Conservation (phyloP, 2,888 invertebrate genomes). For the Drosophila nigricruria region DNA sequence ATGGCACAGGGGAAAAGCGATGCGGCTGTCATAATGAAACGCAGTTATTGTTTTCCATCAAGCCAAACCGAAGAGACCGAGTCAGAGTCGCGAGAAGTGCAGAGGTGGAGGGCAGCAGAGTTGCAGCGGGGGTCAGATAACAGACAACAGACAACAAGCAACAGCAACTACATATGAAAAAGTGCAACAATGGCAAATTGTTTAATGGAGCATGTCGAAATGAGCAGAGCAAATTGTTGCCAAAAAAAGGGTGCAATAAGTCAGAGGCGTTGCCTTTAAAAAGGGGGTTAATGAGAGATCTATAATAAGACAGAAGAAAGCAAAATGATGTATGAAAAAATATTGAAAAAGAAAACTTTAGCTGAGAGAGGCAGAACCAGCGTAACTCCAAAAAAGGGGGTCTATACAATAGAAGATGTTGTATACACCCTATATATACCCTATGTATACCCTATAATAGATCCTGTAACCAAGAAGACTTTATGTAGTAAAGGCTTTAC, state of each 20-base stretch:
- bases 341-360: background rate
- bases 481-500: too few relatives aligned
- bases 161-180: conserved; percentile 26
- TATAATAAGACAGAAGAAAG: background rate
- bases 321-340: background rate
- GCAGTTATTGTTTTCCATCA: conserved; percentile 58
- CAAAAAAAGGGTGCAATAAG: conserved; percentile 59
- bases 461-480: too few relatives aligned
- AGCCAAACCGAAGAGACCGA: conserved; percentile 51
- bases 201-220: conserved; percentile 77
- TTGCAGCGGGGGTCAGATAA: conserved; percentile 14
- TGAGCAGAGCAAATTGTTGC: conserved; percentile 53
- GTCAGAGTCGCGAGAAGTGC: background rate
- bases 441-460: too few relatives aligned
- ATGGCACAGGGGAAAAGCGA: conserved; percentile 22
- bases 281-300: background rate
- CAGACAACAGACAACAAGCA: conserved; percentile 8
- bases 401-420: background rate
- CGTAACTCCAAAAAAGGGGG: too few relatives aligned
- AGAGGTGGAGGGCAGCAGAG: conserved; percentile 4
- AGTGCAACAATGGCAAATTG: conserved; percentile 77
- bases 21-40: conserved; percentile 57
- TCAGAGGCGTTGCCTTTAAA: conserved; percentile 25
- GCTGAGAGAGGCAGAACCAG: background rate
- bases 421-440: too few relatives aligned